Evolutionary conservation across 2,113 vertebrate species (phyloP), one percentile per base, ranked within the genome.

Genomic region (Passer domesticus): DNA sequence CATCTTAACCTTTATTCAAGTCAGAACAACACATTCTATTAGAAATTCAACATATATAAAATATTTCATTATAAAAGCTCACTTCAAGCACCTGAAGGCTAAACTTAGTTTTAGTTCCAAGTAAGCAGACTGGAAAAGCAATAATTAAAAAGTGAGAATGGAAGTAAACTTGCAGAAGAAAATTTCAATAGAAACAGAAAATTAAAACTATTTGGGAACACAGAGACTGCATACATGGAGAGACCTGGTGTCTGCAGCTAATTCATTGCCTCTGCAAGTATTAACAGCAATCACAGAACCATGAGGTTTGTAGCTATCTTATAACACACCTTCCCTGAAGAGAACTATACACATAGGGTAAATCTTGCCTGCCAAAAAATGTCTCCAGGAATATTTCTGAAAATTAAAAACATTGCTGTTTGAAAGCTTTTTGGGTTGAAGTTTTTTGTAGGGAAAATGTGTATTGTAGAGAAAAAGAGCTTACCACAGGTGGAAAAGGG

Each of bases 401-500:
- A 35, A 90, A 69, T 46, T 55, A 44, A 77, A 44, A 13, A 33
- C 2, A 1, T 18, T 73, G n/a, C 5, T 59, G 46, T 43, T 39
- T 76, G 35, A 85, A 70, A 70, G 33, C 2, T 77, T 72, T 87
- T 62, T n/a, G 14, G 78, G 30, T 50, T 21, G 85, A 69, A 83
- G 85, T 69, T 77, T 18, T 77, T 50, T 80, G 46, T 9, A 18
- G 7, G 37, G 22, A 52, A 86, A 52, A 28, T 35, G 3, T 27
- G 11, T 30, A 52, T 20, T 63, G 12, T 73, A 66, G 46, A 78
- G 39, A 79, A 76, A 83, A 84, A 41, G 7, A 70, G 23, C 97
- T 94, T 97, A 97, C 96, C 94, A 90, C 95, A 35, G 97, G 96
- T 55, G 97, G 97, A 50, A 86, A 97, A 41, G 97, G 96, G 11